Evolutionary conservation across 2,113 vertebrate species (phyloP).

Genomic region (Prunella fulvescens): DNA sequence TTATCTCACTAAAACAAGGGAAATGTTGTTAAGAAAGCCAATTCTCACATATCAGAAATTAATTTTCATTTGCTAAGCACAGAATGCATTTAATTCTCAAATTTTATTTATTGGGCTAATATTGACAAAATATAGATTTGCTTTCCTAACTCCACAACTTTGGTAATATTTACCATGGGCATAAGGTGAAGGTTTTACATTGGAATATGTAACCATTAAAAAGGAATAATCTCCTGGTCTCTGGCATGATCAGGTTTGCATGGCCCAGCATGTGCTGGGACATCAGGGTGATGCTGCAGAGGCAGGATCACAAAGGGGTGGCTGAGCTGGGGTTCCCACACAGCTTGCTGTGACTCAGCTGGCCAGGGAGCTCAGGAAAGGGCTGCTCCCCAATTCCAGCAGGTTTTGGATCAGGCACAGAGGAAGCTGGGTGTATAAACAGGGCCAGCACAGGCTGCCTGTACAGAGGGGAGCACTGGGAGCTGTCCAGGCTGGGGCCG

Average conservation of each 20-base stretch:
- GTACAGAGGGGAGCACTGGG: neutral
- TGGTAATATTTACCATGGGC: neutral
- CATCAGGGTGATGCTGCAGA: neutral
- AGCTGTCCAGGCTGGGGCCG: neutral
- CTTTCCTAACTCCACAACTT: neutral
- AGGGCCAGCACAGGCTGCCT: neutral
- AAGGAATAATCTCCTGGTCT: neutral
- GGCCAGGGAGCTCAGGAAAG: neutral
- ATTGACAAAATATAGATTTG: neutral
- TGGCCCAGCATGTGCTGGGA: accelerated
- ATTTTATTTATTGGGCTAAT: neutral
- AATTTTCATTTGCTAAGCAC: neutral
- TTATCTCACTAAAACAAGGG: neutral
- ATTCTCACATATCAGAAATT: neutral
- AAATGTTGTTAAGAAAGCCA: neutral
- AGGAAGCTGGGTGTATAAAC: neutral
- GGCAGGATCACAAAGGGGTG: neutral
- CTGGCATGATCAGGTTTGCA: neutral
- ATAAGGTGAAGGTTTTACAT: neutral
- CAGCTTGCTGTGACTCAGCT: neutral
- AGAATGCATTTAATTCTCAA: neutral
- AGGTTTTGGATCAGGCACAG: neutral
- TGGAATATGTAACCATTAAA: neutral
- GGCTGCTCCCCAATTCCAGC: neutral
- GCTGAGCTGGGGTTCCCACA: accelerated